These are phyloP conservation scores for Sorex fumeus DNA, from an alignment of 2,113 vertebrate species.

Conservation along the genomic window DNA sequence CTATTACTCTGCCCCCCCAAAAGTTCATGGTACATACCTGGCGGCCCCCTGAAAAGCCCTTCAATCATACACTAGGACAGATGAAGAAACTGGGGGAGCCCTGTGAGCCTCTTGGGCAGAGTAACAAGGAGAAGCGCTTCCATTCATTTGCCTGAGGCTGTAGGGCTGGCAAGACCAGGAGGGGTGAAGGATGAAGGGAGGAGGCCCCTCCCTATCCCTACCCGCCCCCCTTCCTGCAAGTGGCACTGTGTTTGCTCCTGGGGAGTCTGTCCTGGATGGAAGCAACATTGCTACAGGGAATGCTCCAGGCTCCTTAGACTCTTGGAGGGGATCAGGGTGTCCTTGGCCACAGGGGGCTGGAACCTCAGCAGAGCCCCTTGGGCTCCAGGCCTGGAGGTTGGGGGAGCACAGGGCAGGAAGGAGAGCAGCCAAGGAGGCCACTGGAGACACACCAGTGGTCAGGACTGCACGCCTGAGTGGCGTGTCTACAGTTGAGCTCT, in stretches of 20 bases:
- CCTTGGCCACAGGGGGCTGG: neutral
- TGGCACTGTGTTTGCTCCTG: neutral
- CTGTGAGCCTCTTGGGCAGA: neutral
- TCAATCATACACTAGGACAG: neutral
- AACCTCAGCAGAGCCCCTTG: constrained; percentile 18
- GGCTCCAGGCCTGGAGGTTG: neutral
- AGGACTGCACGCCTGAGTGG: constrained; percentile 23
- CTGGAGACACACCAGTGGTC: neutral
- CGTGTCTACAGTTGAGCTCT: neutral
- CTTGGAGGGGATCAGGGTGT: neutral
- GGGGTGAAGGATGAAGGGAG: neutral
- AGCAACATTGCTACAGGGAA: neutral
- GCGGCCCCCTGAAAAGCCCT: neutral
- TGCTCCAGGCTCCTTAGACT: neutral
- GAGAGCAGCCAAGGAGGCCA: neutral
- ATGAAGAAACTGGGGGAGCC: neutral
- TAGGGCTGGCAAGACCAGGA: constrained; percentile 23
- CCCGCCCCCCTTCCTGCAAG: no score
- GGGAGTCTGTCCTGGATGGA: neutral
- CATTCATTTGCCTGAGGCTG: neutral
- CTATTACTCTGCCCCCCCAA: neutral
- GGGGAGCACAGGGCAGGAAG: neutral
- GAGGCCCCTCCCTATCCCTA: neutral
- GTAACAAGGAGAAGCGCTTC: neutral
- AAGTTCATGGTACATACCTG: constrained; percentile 9